A percentile compares a stretch with the other conserved stretches of the same genome.
These are phyloP conservation scores for Vanessa atalanta DNA, from an alignment of 1,140 invertebrate species.

Conservation along the genomic window DNA sequence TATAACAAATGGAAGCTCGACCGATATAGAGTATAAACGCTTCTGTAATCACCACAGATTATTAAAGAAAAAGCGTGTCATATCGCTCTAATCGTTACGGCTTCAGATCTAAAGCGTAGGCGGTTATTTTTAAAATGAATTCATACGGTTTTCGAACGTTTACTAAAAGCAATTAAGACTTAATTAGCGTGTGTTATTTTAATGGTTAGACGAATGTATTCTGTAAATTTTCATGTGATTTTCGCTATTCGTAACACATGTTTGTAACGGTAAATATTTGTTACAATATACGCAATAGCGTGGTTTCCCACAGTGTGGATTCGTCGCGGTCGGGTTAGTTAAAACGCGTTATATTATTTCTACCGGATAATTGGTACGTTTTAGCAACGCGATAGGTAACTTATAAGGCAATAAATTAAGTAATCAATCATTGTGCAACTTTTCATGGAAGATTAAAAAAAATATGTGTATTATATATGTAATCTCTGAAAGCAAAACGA, in stretches of 20 bases:
- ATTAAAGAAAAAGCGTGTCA: conserved; percentile 65
- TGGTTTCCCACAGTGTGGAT: conserved; percentile 69
- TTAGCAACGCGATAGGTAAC: conserved; percentile 18
- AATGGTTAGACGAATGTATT: background rate
- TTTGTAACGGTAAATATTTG: conserved; percentile 58
- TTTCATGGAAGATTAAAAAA: background rate
- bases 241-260: conserved; percentile 52
- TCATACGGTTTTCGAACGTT: background rate
- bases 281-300: conserved; percentile 41
- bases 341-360: conserved; percentile 28
- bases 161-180: conserved; percentile 15
- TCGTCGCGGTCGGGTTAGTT: conserved; percentile 44
- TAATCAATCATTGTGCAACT: background rate
- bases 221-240: conserved; percentile 44
- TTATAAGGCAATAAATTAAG: conserved; percentile 19
- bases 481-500: too few relatives aligned
- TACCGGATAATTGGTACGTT: conserved; percentile 34
- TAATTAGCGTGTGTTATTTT: conserved; percentile 22
- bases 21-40: conserved; percentile 62
- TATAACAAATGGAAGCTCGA: conserved; percentile 64
- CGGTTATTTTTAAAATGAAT: background rate
- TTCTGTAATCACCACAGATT: conserved; percentile 66
- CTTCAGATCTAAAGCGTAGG: conserved; percentile 6
- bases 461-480: too few relatives aligned
- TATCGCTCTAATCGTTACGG: conserved; percentile 51